These are phyloP conservation scores for Charadrius vociferus DNA, from an alignment of 2,113 vertebrate species.

Conservation along the genomic window DNA sequence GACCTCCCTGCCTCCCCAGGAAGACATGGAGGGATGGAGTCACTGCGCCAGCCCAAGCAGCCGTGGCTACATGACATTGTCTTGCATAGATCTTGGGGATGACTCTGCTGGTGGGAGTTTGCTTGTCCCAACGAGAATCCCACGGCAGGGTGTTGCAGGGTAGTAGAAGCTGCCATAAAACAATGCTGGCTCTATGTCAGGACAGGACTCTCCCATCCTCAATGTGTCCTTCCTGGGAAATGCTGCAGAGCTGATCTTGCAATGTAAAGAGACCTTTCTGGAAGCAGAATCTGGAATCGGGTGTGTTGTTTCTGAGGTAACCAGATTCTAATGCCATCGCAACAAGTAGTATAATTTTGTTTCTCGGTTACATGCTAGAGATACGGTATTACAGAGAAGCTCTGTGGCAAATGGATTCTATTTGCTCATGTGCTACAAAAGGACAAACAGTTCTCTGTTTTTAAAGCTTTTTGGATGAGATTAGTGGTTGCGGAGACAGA, in stretches of 20 bases:
- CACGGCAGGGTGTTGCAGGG: neutral
- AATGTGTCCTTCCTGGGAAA: neutral
- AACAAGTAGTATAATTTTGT: neutral
- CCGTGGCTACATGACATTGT: neutral
- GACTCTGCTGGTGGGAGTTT: neutral
- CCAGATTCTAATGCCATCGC: neutral
- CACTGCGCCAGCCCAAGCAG: fast-evolving
- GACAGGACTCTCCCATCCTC: neutral
- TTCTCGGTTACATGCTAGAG: neutral
- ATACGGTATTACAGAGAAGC: neutral
- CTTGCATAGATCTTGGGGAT: neutral
- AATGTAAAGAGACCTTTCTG: neutral
- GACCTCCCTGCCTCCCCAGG: neutral
- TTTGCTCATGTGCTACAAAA: constrained; percentile 7
- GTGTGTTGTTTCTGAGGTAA: neutral
- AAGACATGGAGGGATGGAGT: neutral
- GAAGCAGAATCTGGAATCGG: neutral
- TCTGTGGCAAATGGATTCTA: neutral
- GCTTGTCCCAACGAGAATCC: fast-evolving
- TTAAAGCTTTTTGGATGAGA: constrained; percentile 17
- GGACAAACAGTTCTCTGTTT: constrained; percentile 46
- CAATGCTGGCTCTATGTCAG: neutral
- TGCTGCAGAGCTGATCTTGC: neutral
- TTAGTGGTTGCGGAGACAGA: neutral
- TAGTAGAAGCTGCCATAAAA: neutral